Evolutionary conservation across 1,140 invertebrate genomes (phyloP).

Genomic region (Drosophila nigromelanica): DNA sequence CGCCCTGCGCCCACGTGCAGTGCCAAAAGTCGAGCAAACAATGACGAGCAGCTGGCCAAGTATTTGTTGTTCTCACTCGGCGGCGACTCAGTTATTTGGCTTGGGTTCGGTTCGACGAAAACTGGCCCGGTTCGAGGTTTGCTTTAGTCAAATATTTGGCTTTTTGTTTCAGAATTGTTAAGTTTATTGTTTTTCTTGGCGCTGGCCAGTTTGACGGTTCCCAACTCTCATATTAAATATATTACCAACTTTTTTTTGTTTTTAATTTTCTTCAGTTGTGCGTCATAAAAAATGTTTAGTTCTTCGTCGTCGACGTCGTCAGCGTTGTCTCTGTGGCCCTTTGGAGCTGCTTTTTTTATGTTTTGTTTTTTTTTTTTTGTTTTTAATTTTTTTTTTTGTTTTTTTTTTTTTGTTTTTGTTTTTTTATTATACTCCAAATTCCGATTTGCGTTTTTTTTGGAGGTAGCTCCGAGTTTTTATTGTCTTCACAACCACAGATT

Average conservation of each 20-base stretch:
- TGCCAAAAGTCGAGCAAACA: slow-evolving; percentile 58
- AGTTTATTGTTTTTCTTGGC: slow-evolving; percentile 36
- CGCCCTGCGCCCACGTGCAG: slow-evolving; percentile 38
- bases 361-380: slow-evolving; percentile 45
- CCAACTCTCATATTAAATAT: slow-evolving; percentile 40
- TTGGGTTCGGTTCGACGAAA: slow-evolving; percentile 7
- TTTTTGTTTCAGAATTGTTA: slow-evolving; percentile 59
- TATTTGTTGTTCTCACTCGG: slow-evolving; percentile 68
- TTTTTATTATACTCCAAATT: slow-evolving; percentile 66
- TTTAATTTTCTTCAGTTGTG: slow-evolving; percentile 60
- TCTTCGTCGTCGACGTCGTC: background rate
- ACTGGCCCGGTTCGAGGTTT: slow-evolving; percentile 19
- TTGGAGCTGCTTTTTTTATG: slow-evolving; percentile 11
- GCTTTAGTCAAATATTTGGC: slow-evolving; percentile 65
- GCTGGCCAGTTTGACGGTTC: slow-evolving; percentile 6
- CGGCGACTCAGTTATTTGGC: slow-evolving; percentile 46
- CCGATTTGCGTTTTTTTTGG: slow-evolving; percentile 65
- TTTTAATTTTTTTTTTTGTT: too few species aligned
- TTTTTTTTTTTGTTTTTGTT: slow-evolving; percentile 39
- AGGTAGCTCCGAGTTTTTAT: slow-evolving; percentile 57
- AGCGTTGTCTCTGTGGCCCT: slow-evolving; percentile 26
- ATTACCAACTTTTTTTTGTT: slow-evolving; percentile 30
- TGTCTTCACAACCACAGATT: slow-evolving; percentile 77
- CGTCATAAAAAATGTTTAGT: slow-evolving; percentile 51
- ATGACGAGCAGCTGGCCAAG: slow-evolving; percentile 70